phyloP scores from a whole-genome alignment of 2,113 vertebrate genomes.

The Aplodontia rufa region DNA sequence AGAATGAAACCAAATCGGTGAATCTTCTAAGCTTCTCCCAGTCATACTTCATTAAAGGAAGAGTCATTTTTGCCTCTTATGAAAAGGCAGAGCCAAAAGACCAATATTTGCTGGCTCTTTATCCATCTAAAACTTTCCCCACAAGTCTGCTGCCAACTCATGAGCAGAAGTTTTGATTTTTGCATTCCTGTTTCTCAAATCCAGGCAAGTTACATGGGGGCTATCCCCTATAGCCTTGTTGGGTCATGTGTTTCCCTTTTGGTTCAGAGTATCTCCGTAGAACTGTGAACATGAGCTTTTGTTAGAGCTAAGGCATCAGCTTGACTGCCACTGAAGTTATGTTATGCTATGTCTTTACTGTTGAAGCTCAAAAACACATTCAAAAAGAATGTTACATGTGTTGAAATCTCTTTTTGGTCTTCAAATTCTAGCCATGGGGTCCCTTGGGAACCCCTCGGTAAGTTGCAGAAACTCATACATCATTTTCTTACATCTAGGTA shows the following conservation, averaged over 20 bases:
- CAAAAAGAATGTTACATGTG: not conserved
- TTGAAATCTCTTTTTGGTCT: conserved; percentile 46
- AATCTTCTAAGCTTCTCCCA: conserved; percentile 60
- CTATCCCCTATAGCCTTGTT: conserved; percentile 52
- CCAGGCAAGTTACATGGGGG: not conserved
- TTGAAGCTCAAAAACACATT: conserved; percentile 66
- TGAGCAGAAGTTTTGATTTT: conserved; percentile 68
- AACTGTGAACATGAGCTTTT: not conserved
- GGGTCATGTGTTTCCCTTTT: conserved; percentile 36
- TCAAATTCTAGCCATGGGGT: conserved; percentile 62
- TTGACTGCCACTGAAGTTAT: conserved; percentile 52
- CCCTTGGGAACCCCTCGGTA: conserved; percentile 57
- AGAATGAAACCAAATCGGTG: conserved; percentile 58
- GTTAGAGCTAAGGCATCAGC: conserved; percentile 49
- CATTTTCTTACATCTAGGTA: not conserved
- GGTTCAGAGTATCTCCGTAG: conserved; percentile 42
- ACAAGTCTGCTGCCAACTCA: conserved; percentile 65
- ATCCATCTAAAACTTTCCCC: conserved; percentile 76
- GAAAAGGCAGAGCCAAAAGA: conserved; percentile 56
- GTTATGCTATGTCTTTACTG: conserved; percentile 62
- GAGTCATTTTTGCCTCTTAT: conserved; percentile 57
- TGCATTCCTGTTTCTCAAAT: conserved; percentile 56
- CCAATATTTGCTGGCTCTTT: conserved; percentile 58
- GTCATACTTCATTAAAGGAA: conserved; percentile 66
- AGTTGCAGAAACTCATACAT: conserved; percentile 56